Evolutionary conservation across 1,140 invertebrate species (phyloP), one percentile per base, ranked within the genome.

Genomic region (Delia radicum): DNA sequence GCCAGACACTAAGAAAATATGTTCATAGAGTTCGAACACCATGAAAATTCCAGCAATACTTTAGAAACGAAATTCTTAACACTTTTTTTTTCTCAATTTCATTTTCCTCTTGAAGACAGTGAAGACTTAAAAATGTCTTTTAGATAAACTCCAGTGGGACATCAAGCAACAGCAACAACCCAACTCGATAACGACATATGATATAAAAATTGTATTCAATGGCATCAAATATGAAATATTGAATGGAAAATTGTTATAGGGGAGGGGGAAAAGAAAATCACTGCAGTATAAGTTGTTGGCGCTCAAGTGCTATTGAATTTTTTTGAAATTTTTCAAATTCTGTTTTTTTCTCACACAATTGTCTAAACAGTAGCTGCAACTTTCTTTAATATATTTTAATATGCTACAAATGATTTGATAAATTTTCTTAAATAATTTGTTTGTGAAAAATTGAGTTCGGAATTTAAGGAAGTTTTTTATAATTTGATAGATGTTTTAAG

Each of bases 191-290:
- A 42, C 37, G 37, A 42, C 37, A 42, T 15, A 42, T 15, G 24
- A 55, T 21, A 55, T 18, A 21, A 21, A 55, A n/a, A 55, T 21
- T 55, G 18, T 55, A 55, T 55, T 55, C 48, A 55, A 55, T 55
- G 48, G 24, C 48, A 55, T 55, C 48, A n/a, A 55, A 55, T 55
- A 55, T 55, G 48, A 55, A 55, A 55, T 55, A 55, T 55, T 55
- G 48, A 55, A 55, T 55, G 48, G 48, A 55, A 55, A 55, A n/a
- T 55, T 21, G 18, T n/a, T n/a, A n/a, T n/a, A 55, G 48, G n/a
- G 48, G 48, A 18, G 48, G 21, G 5, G 48, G 13, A 18, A n/a
- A 48, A 3, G 46, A n/a, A 55, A 55, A 55, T 55, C 48, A 55
- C 48, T 55, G 48, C 48, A 55, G 48, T 55, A 55, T 21, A 55